Base-by-base conservation (phyloP, 2,797 vertebrate genomes). In the Dromococcyx pavoninus region DNA sequence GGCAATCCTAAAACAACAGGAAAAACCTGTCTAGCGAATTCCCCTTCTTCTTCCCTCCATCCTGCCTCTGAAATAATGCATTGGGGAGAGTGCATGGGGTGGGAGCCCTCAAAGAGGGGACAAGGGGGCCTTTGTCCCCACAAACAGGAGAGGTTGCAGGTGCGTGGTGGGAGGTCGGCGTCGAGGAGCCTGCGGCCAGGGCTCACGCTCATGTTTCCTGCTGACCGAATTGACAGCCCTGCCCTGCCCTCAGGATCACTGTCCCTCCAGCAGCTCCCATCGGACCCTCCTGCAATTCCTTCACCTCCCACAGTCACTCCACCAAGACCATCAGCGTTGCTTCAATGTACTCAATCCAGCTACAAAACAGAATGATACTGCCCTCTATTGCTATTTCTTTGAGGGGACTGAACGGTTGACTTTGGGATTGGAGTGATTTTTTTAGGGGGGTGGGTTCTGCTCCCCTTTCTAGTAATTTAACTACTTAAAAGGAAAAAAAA, bases 1-100 rank as follows among this genome's bases (percentile, higher is more conserved):
- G 75, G 94, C 83, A 96, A 95, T 95, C 73, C 88, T 69, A 73
- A 91, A 90, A 65, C 39, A 74, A 89, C 93, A 78, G 90, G 83
- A 74, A 93, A 94, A 88, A 48, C 61, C 73, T 71, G 91, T 61
- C 73, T 93, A 78, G 86, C 76, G 82, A 95, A 87, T 69, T 62
- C n/a, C 88, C 81, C 92, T 76, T 94, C 86, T 82, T 50, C 64
- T 82, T 92, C 90, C 54, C 69, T 85, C 77, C 65, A 67, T 66
- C 21, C 24, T n/a, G 23, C 32, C 50, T 91, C 73, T 70, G 48
- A 83, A 94, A 82, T 70, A 69, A 87, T 69, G 58, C 65, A 37
- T 1, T 41, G 61, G 77, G 91, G 84, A 82, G 74, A 39, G 15
- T 21, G 75, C 67, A 65, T 58, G 70, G 39, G 44, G 43, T 85